These are phyloP conservation scores for Pampusana beccarii DNA, from an alignment of 2,113 vertebrate genomes.

Conservation along the genomic window DNA sequence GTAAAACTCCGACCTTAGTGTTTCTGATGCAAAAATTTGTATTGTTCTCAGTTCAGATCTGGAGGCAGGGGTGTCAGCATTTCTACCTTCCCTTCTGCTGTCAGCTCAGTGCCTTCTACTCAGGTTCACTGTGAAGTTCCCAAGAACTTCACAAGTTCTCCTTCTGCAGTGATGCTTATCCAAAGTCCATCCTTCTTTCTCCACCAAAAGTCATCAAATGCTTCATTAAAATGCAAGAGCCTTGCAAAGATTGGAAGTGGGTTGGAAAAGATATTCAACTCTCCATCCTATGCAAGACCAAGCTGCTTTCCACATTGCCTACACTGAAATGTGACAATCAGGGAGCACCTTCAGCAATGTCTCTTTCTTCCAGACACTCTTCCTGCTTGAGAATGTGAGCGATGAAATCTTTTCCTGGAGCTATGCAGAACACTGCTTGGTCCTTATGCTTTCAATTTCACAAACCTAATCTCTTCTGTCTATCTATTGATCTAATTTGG, in stretches of 20 bases:
- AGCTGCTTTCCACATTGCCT: not conserved
- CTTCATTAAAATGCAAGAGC: not conserved
- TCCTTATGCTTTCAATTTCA: not conserved
- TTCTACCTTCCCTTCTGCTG: not conserved
- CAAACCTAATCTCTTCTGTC: not conserved
- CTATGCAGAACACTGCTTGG: not conserved
- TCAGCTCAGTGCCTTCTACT: not conserved
- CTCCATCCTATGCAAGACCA: not conserved
- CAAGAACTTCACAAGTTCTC: not conserved
- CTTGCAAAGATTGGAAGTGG: not conserved
- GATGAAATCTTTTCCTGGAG: not conserved
- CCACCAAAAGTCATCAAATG: not conserved
- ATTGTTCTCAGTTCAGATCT: not conserved
- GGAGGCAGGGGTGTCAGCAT: not conserved
- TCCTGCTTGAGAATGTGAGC: not conserved
- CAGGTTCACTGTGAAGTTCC: not conserved
- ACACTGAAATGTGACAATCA: not conserved
- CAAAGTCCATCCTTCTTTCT: not conserved
- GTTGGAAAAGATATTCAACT: not conserved
- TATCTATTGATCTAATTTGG: not conserved
- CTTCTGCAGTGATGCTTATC: not conserved
- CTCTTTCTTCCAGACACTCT: not conserved
- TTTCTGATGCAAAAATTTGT: not conserved
- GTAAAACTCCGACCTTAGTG: not conserved
- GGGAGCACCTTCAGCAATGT: not conserved